Percentiles rank a stretch among this genome's conserved stretches.
These are phyloP conservation scores for Platorchestia sp. DNA, from an alignment of 1,140 invertebrate species.

Conservation along the genomic window DNA sequence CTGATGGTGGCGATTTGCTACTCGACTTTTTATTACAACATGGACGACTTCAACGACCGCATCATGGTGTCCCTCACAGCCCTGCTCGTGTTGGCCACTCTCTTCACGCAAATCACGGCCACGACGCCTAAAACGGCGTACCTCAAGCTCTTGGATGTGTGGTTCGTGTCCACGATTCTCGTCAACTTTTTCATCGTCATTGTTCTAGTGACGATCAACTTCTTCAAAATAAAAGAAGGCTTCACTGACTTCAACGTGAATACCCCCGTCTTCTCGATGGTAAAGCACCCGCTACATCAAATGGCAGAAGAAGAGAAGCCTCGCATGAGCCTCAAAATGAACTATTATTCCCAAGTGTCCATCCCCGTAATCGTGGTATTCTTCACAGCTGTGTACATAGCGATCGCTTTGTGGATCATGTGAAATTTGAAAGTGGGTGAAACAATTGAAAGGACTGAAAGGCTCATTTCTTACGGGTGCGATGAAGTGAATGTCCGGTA, in stretches of 20 bases:
- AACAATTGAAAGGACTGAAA: no score
- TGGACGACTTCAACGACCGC: slow-evolving; percentile 65
- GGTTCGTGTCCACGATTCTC: slow-evolving; percentile 61
- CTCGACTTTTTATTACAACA: slow-evolving; percentile 62
- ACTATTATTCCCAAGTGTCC: slow-evolving; percentile 56
- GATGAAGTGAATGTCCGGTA: no score
- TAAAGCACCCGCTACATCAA: background rate
- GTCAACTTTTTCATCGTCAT: slow-evolving; percentile 61
- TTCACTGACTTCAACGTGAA: slow-evolving; percentile 6
- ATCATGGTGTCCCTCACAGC: slow-evolving; percentile 67
- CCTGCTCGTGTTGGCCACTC: slow-evolving; percentile 64
- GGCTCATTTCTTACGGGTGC: no score
- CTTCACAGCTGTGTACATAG: slow-evolving; percentile 49
- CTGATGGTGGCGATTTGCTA: slow-evolving; percentile 66
- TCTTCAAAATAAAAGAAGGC: slow-evolving; percentile 58
- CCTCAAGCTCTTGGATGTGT: slow-evolving; percentile 64
- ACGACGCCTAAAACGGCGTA: slow-evolving; percentile 63
- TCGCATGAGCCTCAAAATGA: slow-evolving; percentile 54
- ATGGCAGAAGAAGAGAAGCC: background rate
- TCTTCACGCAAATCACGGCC: slow-evolving; percentile 64
- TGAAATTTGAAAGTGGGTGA: no score
- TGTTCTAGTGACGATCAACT: slow-evolving; percentile 60
- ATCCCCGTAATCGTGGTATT: slow-evolving; percentile 57
- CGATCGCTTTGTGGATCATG: slow-evolving; percentile 40
- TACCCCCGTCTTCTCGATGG: slow-evolving; percentile 24